Conservation (phyloP, 2,113 vertebrate genomes). For the Naja naja region DNA sequence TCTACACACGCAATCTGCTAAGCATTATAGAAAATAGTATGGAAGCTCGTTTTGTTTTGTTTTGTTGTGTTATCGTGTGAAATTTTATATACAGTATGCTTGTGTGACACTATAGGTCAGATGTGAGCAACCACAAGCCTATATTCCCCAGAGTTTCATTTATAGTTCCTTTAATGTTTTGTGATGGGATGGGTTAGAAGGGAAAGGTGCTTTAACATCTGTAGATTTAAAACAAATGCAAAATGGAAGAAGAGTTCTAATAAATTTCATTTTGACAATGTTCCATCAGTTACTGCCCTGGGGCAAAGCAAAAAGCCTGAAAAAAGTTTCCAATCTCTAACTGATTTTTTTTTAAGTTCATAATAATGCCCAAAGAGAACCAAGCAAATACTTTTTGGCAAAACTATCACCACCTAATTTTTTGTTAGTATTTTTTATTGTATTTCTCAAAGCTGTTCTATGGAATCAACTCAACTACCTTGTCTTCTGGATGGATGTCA, state of each 20-base stretch:
- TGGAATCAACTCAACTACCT: background rate
- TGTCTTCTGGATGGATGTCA: background rate
- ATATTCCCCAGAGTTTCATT: background rate
- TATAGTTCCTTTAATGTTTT: background rate
- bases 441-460: background rate
- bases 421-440: background rate
- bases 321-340: background rate
- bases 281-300: background rate
- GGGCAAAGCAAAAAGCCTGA: background rate
- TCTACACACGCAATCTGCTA: background rate
- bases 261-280: background rate
- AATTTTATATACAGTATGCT: background rate
- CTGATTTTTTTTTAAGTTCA: background rate
- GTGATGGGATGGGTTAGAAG: background rate
- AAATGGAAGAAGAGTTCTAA: background rate
- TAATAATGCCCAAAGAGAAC: background rate
- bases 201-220: background rate
- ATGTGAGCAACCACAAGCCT: background rate
- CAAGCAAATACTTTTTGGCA: background rate
- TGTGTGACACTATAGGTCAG: background rate
- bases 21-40: background rate
- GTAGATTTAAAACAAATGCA: background rate
- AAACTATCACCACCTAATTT: background rate
- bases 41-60: background rate
- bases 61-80: background rate